Percentiles rank a stretch among this genome's conserved stretches.
Conservation (phyloP, 2,888 invertebrate species). For the Epistrophe eligans region DNA sequence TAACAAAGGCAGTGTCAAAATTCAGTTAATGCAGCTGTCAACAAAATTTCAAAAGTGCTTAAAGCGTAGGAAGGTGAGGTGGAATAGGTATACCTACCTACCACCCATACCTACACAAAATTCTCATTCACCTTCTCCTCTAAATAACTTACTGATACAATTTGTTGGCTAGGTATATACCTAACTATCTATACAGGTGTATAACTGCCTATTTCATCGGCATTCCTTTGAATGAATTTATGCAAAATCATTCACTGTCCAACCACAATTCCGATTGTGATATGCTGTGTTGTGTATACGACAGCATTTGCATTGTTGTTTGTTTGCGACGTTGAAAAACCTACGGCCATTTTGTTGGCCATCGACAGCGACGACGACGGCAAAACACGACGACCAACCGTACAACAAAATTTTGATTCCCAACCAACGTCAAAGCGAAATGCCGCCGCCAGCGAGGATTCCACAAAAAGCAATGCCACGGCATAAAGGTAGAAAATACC, state of each 20-base stretch:
- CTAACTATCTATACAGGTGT: slow-evolving; percentile 1
- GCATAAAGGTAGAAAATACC: slow-evolving; percentile 56
- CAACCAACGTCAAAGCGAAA: slow-evolving; percentile 70
- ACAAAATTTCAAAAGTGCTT: not conserved
- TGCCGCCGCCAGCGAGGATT: slow-evolving; percentile 64
- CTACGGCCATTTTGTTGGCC: slow-evolving; percentile 75
- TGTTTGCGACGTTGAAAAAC: slow-evolving; percentile 46
- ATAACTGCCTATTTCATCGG: slow-evolving; percentile 14
- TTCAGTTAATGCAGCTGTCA: slow-evolving; percentile 16
- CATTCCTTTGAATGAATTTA: slow-evolving; percentile 56
- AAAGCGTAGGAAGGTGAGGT: not conserved
- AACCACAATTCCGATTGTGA: slow-evolving; percentile 64
- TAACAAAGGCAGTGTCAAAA: not conserved
- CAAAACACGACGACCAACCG: slow-evolving; percentile 68
- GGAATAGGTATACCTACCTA: too few species aligned
- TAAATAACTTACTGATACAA: not conserved
- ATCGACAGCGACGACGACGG: slow-evolving; percentile 52
- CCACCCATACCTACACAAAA: not conserved
- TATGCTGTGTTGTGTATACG: slow-evolving; percentile 31
- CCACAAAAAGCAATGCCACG: slow-evolving; percentile 48
- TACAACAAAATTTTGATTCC: slow-evolving; percentile 71
- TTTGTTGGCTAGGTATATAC: not conserved
- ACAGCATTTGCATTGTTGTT: slow-evolving; percentile 64
- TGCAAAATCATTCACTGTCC: slow-evolving; percentile 72
- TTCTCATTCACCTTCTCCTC: not conserved